phyloP scores from a whole-genome alignment of 2,888 invertebrate species.

The Phrixothrix hirtus region DNA sequence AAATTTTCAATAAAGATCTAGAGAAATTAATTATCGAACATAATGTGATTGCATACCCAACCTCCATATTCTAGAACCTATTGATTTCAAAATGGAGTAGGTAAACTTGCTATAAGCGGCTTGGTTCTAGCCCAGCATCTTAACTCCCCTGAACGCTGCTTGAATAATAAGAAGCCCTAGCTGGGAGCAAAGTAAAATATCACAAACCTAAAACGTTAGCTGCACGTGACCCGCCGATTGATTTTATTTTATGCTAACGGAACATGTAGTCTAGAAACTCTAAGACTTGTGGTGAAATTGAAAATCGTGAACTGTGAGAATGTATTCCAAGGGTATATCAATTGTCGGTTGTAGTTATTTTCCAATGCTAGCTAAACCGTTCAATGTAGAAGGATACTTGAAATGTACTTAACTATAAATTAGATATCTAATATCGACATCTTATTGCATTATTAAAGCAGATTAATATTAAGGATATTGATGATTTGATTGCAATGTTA shows the following conservation, averaged over 20 bases:
- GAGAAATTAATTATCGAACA: constrained; percentile 28
- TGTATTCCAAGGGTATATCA: constrained; percentile 13
- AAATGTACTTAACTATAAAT: too few species aligned
- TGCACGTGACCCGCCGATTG: constrained; percentile 57
- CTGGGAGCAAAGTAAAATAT: constrained; percentile 55
- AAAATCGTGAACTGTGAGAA: constrained; percentile 44
- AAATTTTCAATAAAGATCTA: constrained; percentile 24
- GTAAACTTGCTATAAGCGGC: constrained; percentile 44
- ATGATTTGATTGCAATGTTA: too few species aligned
- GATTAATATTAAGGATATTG: too few species aligned
- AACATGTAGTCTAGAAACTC: constrained; percentile 47
- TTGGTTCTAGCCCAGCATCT: constrained; percentile 39
- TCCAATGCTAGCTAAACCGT: too few species aligned
- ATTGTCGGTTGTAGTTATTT: too few species aligned
- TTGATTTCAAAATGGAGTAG: constrained; percentile 46
- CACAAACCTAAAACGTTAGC: constrained; percentile 57
- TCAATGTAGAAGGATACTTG: too few species aligned
- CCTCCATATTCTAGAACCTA: constrained; percentile 34
- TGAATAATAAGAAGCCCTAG: constrained; percentile 54
- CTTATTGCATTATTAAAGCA: too few species aligned
- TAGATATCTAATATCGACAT: too few species aligned
- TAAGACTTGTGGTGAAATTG: constrained; percentile 44
- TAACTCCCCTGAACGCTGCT: constrained; percentile 46
- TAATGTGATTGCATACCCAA: constrained; percentile 22
- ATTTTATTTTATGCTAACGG: constrained; percentile 56